Conservation (phyloP, 1,140 invertebrate genomes). For the Manduca sexta region DNA sequence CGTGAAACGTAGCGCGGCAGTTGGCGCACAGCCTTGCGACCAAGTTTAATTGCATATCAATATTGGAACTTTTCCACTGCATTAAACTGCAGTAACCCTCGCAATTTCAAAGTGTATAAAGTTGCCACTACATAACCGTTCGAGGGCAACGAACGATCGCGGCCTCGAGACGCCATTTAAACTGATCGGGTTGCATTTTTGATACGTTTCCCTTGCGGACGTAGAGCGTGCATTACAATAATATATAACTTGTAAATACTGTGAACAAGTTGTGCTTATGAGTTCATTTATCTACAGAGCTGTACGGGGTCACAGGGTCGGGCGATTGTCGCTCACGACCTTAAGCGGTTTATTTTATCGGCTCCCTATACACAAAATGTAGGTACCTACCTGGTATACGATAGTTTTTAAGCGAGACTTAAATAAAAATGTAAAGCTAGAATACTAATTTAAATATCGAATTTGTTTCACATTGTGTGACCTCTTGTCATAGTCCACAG, state of each 20-base stretch:
- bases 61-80: slow-evolving; percentile 22
- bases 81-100: slow-evolving; percentile 27
- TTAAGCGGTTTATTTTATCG: slow-evolving; percentile 3
- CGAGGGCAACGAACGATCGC: slow-evolving; percentile 37
- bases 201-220: slow-evolving; percentile 16
- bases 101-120: slow-evolving; percentile 20
- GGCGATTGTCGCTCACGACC: slow-evolving; percentile 1
- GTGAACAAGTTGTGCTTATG: not conserved
- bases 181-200: slow-evolving; percentile 36
- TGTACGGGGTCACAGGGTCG: slow-evolving; percentile 2
- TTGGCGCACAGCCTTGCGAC: slow-evolving; percentile 3
- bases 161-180: slow-evolving; percentile 37
- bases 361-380: no score
- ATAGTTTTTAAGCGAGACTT: no score
- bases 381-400: no score
- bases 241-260: not conserved
- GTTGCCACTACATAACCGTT: slow-evolving; percentile 18
- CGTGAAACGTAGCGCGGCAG: not conserved
- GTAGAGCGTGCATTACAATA: slow-evolving; percentile 8
- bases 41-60: slow-evolving; percentile 5
- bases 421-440: no score
- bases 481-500: not conserved
- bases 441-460: not conserved
- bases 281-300: not conserved
- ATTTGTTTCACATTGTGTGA: slow-evolving; percentile 4